Base-by-base conservation (phyloP, 2,113 vertebrate genomes). In the Syngnathus typhle region DNA sequence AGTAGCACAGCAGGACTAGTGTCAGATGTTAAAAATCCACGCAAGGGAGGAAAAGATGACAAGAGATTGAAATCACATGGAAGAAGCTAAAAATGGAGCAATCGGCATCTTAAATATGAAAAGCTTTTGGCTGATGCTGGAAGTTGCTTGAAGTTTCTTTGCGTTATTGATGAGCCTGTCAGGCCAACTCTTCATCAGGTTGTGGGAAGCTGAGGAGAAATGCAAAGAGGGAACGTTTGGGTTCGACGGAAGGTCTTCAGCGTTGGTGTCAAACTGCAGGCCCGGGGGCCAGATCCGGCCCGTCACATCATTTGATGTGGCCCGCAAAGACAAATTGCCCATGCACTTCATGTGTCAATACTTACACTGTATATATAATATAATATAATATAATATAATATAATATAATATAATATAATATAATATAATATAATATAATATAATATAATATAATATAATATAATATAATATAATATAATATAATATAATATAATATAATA, bases 91-190 rank as follows among this genome's bases (percentile, higher is more conserved):
- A 11, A 36, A 69, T 23, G 56, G 38, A 54, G 46, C 38, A 21
- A 68, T 68, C 56, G 67, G 44, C n/a, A 21, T 71, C 36, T 7
- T 0, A 60, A 62, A 71, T 72, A 39, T 72, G 41, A 74, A 74
- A 82, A 65, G 65, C 59, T 69, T 27, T 0, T 0, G 67, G 68
- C 70, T 71, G 65, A 49, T 69, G 59, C 32, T 66, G 64, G 60
- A 63, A 76, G 67, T 75, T 70, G 73, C 68, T 78, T 76, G 76
- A 65, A 70, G 71, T 64, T 54, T 70, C 68, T 61, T 66, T 84
- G 69, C 49, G 52, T 83, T 86, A 85, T 85, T 87, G 82, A 88
- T 87, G 84, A 85, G 76, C n/a, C 79, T 84, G 86, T 84, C 86
- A 73, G 41, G 67, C 69, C 51, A 54, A 54, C 72, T 86, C 75